These are phyloP conservation scores for Margarornis squamiger DNA, from an alignment of 2,797 vertebrate species.

Conservation along the genomic window DNA sequence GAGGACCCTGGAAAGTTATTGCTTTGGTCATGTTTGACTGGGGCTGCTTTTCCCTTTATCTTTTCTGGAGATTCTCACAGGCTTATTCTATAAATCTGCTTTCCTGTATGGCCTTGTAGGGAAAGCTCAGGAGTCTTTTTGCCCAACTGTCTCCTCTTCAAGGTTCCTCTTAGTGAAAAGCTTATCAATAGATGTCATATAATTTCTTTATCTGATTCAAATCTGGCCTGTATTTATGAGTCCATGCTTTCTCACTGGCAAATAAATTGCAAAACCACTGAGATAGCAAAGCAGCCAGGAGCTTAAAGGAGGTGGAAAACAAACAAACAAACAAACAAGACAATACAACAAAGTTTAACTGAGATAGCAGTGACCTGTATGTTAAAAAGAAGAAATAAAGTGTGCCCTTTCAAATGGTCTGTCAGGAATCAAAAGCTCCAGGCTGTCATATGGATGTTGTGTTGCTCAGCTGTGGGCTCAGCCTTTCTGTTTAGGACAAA, in stretches of 20 bases:
- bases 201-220: not conserved
- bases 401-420: not conserved
- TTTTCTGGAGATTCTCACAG: not conserved
- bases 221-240: not conserved
- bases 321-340: not conserved
- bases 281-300: not conserved
- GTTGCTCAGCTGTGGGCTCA: not conserved
- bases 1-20: conserved; percentile 11
- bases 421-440: not conserved
- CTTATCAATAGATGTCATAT: not conserved
- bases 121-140: not conserved
- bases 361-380: not conserved
- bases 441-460: not conserved
- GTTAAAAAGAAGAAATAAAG: not conserved
- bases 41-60: not conserved
- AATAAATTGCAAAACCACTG: not conserved
- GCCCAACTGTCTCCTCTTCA: not conserved
- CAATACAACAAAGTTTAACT: not conserved
- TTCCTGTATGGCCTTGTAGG: not conserved
- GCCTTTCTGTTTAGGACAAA: not conserved
- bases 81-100: not conserved
- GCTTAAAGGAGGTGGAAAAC: not conserved
- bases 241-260: not conserved
- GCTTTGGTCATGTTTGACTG: not conserved
- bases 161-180: not conserved